Evolutionary conservation across 2,797 vertebrate species (phyloP).

Genomic region (Crocidura indochinensis): DNA sequence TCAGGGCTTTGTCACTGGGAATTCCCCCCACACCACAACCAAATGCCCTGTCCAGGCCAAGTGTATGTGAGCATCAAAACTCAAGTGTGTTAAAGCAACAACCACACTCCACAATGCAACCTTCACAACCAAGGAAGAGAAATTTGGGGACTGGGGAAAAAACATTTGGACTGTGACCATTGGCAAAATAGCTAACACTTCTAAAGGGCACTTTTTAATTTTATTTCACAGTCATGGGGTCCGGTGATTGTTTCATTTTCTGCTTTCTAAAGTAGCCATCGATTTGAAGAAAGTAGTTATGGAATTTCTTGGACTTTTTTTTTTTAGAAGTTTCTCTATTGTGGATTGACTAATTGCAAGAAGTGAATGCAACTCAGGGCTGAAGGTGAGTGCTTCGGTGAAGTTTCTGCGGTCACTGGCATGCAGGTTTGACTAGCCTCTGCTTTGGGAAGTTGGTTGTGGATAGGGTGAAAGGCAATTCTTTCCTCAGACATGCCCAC

Average conservation of each 20-base stretch:
- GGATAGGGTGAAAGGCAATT: not conserved
- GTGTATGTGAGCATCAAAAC: no score
- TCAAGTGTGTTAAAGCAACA: no score
- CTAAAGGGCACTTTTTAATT: not conserved
- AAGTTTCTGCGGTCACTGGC: not conserved
- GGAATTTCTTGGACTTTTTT: not conserved
- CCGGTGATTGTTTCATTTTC: not conserved
- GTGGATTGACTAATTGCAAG: not conserved
- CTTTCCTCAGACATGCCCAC: not conserved
- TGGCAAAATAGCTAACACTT: not conserved
- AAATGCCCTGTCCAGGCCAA: no score
- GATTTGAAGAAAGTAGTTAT: not conserved
- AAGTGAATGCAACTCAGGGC: not conserved
- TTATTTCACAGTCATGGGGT: not conserved
- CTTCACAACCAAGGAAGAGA: no score
- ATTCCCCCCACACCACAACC: no score
- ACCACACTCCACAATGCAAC: no score
- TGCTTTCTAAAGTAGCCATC: not conserved
- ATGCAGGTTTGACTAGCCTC: not conserved
- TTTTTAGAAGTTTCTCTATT: conserved; percentile 20
- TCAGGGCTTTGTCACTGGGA: not conserved
- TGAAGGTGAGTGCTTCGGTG: not conserved
- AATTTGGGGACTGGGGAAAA: not conserved
- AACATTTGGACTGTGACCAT: not conserved
- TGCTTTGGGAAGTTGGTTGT: not conserved